Base-by-base conservation (phyloP, 2,797 vertebrate genomes). In the Myripristis jacobus region DNA sequence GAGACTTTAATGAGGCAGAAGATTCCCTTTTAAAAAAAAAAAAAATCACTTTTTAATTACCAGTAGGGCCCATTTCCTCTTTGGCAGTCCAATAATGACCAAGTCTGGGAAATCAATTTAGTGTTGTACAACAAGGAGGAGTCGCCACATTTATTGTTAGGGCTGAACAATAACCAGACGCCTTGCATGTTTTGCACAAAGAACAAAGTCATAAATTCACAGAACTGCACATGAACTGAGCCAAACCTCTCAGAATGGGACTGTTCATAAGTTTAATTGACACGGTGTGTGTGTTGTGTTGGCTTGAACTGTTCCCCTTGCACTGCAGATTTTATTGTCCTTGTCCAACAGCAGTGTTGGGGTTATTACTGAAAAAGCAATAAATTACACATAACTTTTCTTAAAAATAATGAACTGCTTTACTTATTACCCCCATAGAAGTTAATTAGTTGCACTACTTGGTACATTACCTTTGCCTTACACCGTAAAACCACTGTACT, bases 21-120 rank as follows among this genome's bases (percentile, higher is more conserved):
- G 62, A 66, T 66, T 72, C 60, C 72, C 76, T 57, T 63, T 31
- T 72, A 31, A 66, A 51, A 74, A 71, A 63, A 61, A 75, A 60
- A 69, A 65, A 75, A 75, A 84, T 73, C 41, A 56, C 73, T 69
- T 88, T 92, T 88, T 90, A 92, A 91, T 92, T 90, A 91, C 82
- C 58, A 58, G 55, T 70, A 71, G 77, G 60, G 53, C 74, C 76
- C 61, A 66, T 89, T 91, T 88, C 59, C 82, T 88, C 54, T 56
- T 77, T 72, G 83, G 79, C 74, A 70, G 75, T 79, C 66, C 67
- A 77, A 68, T 87, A 88, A 91, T 85, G 89, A 59, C 56, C 11
- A 2, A 83, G 52, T 78, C 71, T 47, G 69, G 76, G 36, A 89
- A 87, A 88, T 91, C 77, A 85, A 82, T 89, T 75, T 77, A 69